A percentile compares a stretch with the other conserved stretches of the same genome.
phyloP scores from a whole-genome alignment of 2,113 vertebrate species.

The Amphilophus citrinellus region DNA sequence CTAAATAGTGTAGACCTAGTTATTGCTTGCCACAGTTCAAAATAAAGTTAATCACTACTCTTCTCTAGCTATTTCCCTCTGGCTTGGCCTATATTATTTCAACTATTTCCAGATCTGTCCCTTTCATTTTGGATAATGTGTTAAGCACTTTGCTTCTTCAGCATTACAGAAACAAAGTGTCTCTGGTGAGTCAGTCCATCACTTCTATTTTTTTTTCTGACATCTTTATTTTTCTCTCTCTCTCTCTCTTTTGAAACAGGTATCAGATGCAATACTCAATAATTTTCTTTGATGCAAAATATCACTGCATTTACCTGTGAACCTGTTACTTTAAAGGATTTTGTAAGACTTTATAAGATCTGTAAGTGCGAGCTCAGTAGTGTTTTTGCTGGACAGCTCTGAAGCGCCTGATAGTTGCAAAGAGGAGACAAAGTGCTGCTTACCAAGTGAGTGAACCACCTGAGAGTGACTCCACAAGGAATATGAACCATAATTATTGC shows the following conservation, averaged over 20 bases:
- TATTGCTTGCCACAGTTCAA: conserved; percentile 26
- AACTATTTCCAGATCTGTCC: conserved; percentile 1
- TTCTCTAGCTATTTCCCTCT: conserved; percentile 22
- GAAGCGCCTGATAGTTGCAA: neutral
- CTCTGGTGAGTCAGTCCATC: conserved; percentile 4
- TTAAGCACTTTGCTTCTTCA: conserved; percentile 26
- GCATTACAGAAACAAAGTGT: conserved; percentile 5
- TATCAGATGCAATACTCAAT: neutral
- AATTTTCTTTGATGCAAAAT: neutral
- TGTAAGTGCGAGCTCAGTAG: neutral
- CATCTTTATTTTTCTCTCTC: neutral
- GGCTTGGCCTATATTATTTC: conserved; percentile 23
- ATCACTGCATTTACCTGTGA: neutral
- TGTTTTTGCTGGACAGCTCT: neutral
- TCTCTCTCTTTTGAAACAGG: neutral
- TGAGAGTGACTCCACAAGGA: conserved; percentile 1
- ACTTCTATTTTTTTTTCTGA: conserved; percentile 13
- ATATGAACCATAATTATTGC: neutral
- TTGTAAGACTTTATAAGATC: neutral
- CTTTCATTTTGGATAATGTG: conserved; percentile 20
- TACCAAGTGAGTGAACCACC: neutral
- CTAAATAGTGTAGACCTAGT: conserved; percentile 29
- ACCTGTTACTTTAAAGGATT: neutral
- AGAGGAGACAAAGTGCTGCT: neutral
- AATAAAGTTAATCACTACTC: conserved; percentile 23